Evolutionary conservation across 1,140 invertebrate genomes (phyloP).

Genomic region (Drosophila santomea): DNA sequence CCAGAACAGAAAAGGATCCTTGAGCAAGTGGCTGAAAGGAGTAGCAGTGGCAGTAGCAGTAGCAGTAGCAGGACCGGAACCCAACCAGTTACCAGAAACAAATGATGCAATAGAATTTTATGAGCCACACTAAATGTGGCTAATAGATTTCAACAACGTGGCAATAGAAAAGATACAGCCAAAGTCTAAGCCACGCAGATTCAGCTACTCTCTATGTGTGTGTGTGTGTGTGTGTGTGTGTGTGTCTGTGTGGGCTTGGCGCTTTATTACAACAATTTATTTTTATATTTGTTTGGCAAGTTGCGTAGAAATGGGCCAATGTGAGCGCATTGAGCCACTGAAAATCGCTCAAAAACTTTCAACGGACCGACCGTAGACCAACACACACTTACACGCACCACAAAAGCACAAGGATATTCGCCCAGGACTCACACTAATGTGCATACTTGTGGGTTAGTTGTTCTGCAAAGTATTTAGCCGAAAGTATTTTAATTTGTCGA

Average conservation of each 20-base stretch:
- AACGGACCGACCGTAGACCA: slow-evolving; percentile 25
- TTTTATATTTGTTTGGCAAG: slow-evolving; percentile 83
- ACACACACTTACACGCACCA: background rate
- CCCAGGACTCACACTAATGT: slow-evolving; percentile 55
- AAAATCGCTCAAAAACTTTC: slow-evolving; percentile 71
- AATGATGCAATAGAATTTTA: slow-evolving; percentile 84
- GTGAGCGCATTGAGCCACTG: slow-evolving; percentile 56
- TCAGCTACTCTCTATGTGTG: slow-evolving; percentile 24
- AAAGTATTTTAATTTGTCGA: slow-evolving; percentile 67
- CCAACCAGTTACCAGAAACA: slow-evolving; percentile 73
- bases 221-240: slow-evolving; percentile 27
- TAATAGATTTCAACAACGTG: slow-evolving; percentile 84
- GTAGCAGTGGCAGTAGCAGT: background rate
- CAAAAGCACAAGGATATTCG: slow-evolving; percentile 11
- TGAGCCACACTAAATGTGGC: slow-evolving; percentile 82
- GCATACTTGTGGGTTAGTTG: slow-evolving; percentile 69
- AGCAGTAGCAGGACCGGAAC: slow-evolving; percentile 12
- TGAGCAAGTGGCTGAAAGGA: slow-evolving; percentile 2
- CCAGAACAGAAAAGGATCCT: slow-evolving; percentile 43
- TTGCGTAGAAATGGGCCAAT: slow-evolving; percentile 77
- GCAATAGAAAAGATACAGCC: slow-evolving; percentile 83
- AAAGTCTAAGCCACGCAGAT: slow-evolving; percentile 63
- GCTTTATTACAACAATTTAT: slow-evolving; percentile 80
- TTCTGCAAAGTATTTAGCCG: slow-evolving; percentile 51
- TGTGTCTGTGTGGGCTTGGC: slow-evolving; percentile 43